These are phyloP conservation scores for Laticauda laticaudata DNA, from an alignment of 2,113 vertebrate species.

Conservation along the genomic window DNA sequence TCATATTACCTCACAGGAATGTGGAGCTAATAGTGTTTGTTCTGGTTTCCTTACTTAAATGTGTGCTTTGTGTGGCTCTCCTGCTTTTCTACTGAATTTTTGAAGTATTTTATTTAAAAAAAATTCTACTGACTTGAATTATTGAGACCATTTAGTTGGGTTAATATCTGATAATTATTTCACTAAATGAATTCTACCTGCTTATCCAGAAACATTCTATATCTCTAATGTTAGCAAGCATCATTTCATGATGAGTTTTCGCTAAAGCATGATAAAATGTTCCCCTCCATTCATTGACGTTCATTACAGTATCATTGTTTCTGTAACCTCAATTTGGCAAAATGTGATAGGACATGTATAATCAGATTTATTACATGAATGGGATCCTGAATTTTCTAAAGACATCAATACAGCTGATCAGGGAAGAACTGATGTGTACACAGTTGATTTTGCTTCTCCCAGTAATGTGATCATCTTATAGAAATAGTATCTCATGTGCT, in stretches of 20 bases:
- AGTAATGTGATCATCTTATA: neutral
- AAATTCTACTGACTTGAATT: neutral
- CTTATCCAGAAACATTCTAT: neutral
- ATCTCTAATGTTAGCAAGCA: neutral
- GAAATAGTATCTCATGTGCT: neutral
- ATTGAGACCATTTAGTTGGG: neutral
- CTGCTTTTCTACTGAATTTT: neutral
- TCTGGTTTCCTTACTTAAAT: neutral
- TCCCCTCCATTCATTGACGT: neutral
- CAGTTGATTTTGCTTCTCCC: neutral
- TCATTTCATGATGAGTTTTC: neutral
- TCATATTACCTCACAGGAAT: neutral
- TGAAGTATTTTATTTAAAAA: neutral
- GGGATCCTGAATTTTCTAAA: neutral
- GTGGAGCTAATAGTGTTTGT: neutral
- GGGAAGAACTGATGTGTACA: neutral
- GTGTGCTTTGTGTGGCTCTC: neutral
- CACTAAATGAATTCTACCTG: neutral
- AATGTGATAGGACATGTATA: neutral
- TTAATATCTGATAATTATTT: neutral
- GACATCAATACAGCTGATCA: neutral
- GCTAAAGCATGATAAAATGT: neutral
- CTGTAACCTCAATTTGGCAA: neutral
- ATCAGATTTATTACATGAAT: neutral
- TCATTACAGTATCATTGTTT: neutral